A percentile compares a stretch with the other conserved stretches of the same genome.
Conservation (phyloP, 2,888 invertebrate genomes). For the Metalampra italica region DNA sequence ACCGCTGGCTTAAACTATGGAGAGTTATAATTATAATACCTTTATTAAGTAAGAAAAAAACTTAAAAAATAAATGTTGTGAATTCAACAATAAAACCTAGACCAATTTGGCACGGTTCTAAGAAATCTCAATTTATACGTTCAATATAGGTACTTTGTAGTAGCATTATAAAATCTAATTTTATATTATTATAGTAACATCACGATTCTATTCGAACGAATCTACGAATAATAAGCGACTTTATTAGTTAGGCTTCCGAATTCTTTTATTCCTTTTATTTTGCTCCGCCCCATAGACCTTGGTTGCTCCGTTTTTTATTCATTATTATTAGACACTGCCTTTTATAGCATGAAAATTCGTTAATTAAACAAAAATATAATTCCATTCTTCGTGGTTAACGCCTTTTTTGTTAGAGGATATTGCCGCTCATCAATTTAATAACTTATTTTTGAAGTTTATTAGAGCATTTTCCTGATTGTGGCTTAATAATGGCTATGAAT, state of each 20-base stretch:
- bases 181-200: background rate
- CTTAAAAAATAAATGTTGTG: too few species aligned
- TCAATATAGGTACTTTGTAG: background rate
- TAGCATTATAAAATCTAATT: background rate
- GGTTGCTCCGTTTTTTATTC: conserved; percentile 22
- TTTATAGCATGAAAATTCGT: conserved; percentile 67
- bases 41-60: too few species aligned
- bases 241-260: conserved; percentile 41
- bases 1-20: too few species aligned
- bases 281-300: conserved; percentile 24
- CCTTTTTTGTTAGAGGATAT: conserved; percentile 59
- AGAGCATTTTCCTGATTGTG: conserved; percentile 7
- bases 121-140: background rate
- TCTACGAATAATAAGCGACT: conserved; percentile 10
- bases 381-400: conserved; percentile 61
- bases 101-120: background rate
- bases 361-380: conserved; percentile 70
- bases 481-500: background rate
- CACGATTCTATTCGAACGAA: background rate
- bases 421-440: conserved; percentile 69
- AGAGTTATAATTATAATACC: too few species aligned
- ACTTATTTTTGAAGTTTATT: conserved; percentile 47
- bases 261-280: conserved; percentile 30
- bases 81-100: background rate
- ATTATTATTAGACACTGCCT: conserved; percentile 43